phyloP scores from a whole-genome alignment of 2,113 vertebrate genomes.

The Pogona vitticeps region DNA sequence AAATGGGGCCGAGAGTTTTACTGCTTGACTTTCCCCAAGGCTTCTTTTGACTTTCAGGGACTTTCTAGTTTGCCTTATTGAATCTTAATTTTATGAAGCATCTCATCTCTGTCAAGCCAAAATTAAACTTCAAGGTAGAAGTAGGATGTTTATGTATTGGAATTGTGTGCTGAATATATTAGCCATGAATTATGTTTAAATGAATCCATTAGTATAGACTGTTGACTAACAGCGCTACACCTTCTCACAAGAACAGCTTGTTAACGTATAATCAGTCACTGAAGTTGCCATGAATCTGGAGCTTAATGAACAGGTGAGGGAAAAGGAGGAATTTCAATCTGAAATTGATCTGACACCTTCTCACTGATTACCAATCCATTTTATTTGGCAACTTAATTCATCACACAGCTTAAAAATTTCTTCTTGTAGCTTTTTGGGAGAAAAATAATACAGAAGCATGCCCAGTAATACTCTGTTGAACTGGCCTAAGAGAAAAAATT shows the following conservation, averaged over 20 bases:
- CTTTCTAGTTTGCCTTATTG: conserved; percentile 56
- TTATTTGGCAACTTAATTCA: conserved; percentile 80
- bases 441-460: conserved; percentile 73
- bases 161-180: conserved; percentile 69
- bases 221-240: conserved; percentile 65
- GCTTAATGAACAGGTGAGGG: conserved; percentile 83
- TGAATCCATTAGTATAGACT: conserved; percentile 64
- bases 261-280: conserved; percentile 78
- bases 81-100: conserved; percentile 61
- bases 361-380: conserved; percentile 82
- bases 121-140: conserved; percentile 66
- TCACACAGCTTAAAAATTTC: conserved; percentile 74
- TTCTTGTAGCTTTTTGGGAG: conserved; percentile 67
- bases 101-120: conserved; percentile 53
- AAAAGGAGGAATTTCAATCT: conserved; percentile 79
- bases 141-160: conserved; percentile 55
- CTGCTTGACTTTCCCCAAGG: background rate
- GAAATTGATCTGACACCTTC: conserved; percentile 76
- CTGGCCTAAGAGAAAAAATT: conserved; percentile 32
- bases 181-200: conserved; percentile 63
- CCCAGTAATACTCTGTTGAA: conserved; percentile 55
- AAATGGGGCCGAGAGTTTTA: conserved; percentile 33
- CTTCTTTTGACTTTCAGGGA: conserved; percentile 63
- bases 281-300: conserved; percentile 74
- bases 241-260: conserved; percentile 73